Base-by-base conservation (phyloP, 2,888 invertebrate species). In the Odontocerum albicorne region DNA sequence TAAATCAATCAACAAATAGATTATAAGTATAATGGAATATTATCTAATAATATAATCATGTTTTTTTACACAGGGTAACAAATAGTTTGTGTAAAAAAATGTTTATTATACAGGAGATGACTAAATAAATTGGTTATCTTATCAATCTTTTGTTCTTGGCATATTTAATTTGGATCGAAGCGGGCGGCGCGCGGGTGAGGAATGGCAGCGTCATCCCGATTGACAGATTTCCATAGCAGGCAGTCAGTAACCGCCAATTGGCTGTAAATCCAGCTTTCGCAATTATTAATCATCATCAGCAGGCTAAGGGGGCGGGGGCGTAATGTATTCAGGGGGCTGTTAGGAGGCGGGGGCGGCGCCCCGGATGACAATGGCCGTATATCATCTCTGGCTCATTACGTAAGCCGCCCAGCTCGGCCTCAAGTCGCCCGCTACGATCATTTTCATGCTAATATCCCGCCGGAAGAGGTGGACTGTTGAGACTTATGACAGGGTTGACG, bases 371-470 rank as follows among this genome's bases (percentile, higher is more conserved):
- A 47, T 49, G 46, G 51, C 47, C 51, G 40, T 56, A 56, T 56
- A 56, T 56, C 60, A 60, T 60, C 60, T 60, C 57, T 55, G 49
- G 49, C 60, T 60, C 60, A 57, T 60, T 60, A 60, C 55, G 57
- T 55, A 60, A 57, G 47, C 60, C 60, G 57, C 60, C 57, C 57
- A 47, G 53, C 49, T 36, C 40, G 56, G 56, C 59, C 59, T 55
- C 55, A 53, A 54, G 52, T 39, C 57, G 45, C 52, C 60, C 53
- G 49, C 47, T 44, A 47, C 58, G 57, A 60, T 61, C 60, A 61
- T 61, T 61, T 61, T 61, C 57, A 61, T 61, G 60, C 60, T 61
- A 61, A 61, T 61, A 61, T 55, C 54, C 57, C 39, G 36, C 17
- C 17, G 39, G 40, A 46, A 20, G 33, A 53, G 53, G 46, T 46